Evolutionary conservation across 2,888 invertebrate genomes (phyloP).

Genomic region (Temnothorax unifasciatus): DNA sequence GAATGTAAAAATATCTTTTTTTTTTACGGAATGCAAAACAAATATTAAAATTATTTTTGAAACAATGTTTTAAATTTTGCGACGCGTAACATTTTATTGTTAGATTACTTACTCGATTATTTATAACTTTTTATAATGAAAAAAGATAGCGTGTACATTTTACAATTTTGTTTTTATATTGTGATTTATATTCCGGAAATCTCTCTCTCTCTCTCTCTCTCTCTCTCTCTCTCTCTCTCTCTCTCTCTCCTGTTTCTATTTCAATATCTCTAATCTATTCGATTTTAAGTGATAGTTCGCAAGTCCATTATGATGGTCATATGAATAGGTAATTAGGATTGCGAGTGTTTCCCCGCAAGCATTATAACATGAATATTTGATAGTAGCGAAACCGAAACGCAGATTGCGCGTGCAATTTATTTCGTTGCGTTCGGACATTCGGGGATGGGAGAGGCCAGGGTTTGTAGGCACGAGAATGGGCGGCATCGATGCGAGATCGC

Average conservation of each 20-base stretch:
- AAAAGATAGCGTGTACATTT: not conserved
- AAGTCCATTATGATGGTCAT: not conserved
- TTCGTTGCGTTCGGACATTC: slow-evolving; percentile 43
- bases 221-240: too few relatives aligned
- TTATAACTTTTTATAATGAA: not conserved
- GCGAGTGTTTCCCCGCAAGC: slow-evolving; percentile 17
- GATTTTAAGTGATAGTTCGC: slow-evolving; percentile 11
- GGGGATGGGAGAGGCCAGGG: slow-evolving; percentile 21
- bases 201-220: too few relatives aligned
- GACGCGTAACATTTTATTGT: not conserved
- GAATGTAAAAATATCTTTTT: not conserved
- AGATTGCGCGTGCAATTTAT: slow-evolving; percentile 31
- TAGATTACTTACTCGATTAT: not conserved
- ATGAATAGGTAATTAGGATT: slow-evolving; percentile 19
- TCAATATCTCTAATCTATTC: not conserved
- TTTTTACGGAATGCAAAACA: not conserved
- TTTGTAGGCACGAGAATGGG: slow-evolving; percentile 45
- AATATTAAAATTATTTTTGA: not conserved
- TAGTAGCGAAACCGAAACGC: slow-evolving; percentile 30
- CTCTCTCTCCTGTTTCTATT: not conserved
- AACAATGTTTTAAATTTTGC: not conserved
- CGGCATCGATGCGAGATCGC: slow-evolving; percentile 38
- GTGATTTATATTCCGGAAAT: not conserved
- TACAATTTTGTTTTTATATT: not conserved
- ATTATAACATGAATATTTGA: slow-evolving; percentile 52